Evolutionary conservation across 1,140 invertebrate species (phyloP).

Genomic region (Pollicipes pollicipes): DNA sequence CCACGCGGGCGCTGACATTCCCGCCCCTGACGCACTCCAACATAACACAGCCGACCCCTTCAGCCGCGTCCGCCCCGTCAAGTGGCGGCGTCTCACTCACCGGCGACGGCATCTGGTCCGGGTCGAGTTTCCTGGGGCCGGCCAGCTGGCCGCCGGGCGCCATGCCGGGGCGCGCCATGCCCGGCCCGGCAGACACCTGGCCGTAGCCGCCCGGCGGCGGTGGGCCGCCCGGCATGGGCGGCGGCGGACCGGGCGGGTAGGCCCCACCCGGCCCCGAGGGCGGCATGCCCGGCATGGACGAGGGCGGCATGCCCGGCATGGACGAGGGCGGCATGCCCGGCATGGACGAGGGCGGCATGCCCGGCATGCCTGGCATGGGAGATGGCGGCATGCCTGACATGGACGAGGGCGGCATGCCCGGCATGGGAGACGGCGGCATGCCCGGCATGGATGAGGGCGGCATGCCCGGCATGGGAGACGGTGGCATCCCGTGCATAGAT

Average conservation of each 20-base stretch:
- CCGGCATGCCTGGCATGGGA: conserved; percentile 9
- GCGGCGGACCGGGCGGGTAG: conserved; percentile 18
- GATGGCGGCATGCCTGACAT: conserved; percentile 12
- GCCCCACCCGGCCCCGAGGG: conserved; percentile 22
- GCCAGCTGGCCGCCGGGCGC: conserved; percentile 23
- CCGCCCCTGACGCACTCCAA: too few relatives aligned
- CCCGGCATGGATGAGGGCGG: conserved; percentile 21
- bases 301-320: conserved; percentile 17
- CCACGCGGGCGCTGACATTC: too few relatives aligned
- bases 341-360: conserved; percentile 20
- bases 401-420: conserved; percentile 1
- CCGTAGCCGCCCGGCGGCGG: conserved; percentile 13
- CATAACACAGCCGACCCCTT: too few relatives aligned
- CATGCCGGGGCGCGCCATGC: conserved; percentile 23
- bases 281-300: conserved; percentile 8
- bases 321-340: conserved; percentile 13
- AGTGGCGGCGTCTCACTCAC: too few relatives aligned
- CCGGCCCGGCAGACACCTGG: conserved; percentile 17
- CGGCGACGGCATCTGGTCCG: conserved; percentile 92
- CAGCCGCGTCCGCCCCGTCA: too few relatives aligned
- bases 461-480: conserved; percentile 18
- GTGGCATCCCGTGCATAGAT: conserved; percentile 11
- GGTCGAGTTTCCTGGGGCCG: conserved; percentile 48
- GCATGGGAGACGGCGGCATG: conserved; percentile 11
- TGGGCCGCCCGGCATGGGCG: conserved; percentile 20